Conservation (phyloP, 92 coral and sea anemone species). For the Epizoanthus rinbou region DNA sequence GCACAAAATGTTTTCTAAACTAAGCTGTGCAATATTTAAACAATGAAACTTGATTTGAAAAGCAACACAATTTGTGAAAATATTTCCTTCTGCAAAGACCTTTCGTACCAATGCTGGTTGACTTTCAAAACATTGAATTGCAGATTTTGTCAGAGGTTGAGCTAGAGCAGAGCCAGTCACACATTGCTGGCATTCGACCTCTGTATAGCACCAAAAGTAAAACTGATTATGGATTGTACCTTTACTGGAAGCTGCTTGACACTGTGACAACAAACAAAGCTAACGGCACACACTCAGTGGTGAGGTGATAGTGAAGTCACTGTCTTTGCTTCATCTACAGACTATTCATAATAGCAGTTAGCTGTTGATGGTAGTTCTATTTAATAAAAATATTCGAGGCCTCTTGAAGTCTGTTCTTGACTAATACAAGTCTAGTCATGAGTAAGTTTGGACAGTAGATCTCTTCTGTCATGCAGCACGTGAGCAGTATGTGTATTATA, state of each 20-base stretch:
- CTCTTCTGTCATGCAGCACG: no score
- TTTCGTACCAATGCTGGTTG: not conserved
- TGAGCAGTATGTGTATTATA: no score
- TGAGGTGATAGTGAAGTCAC: slow-evolving; percentile 28
- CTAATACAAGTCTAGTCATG: no score
- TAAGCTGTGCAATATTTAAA: not conserved
- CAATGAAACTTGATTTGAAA: not conserved
- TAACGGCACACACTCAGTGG: slow-evolving; percentile 12
- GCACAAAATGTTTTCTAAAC: not conserved
- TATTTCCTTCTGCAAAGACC: not conserved
- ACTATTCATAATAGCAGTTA: not conserved
- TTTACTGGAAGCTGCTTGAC: slow-evolving; percentile 41
- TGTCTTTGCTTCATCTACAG: not conserved
- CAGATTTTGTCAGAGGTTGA: slow-evolving; percentile 43
- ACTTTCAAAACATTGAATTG: slow-evolving; percentile 39
- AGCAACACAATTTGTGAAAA: not conserved
- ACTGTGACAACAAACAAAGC: slow-evolving; percentile 20
- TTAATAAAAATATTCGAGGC: no score
- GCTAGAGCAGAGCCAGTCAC: slow-evolving; percentile 30
- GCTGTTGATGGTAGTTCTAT: not conserved
- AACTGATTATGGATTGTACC: slow-evolving; percentile 43
- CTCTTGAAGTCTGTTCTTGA: no score
- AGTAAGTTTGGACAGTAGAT: no score
- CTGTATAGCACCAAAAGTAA: slow-evolving; percentile 31
- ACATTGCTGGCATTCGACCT: slow-evolving; percentile 47